Evolutionary conservation across 2,113 vertebrate genomes (phyloP).

Genomic region (Pterocles orientalis): DNA sequence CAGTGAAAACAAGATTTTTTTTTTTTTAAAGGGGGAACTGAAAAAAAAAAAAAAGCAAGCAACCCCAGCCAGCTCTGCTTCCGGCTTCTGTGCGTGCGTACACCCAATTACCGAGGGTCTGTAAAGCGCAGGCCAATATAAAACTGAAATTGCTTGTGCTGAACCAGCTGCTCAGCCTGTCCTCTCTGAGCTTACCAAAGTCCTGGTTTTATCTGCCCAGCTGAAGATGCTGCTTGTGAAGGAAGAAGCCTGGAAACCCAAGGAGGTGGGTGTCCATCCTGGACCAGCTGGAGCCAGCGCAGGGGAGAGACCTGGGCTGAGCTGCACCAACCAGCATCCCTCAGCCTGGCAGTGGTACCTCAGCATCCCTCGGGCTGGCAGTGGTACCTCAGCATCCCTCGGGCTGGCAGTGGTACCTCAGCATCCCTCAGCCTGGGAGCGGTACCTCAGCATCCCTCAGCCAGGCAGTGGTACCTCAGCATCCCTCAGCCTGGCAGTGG

Average conservation of each 20-base stretch:
- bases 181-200: neutral
- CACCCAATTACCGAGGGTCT: neutral
- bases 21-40: neutral
- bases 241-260: neutral
- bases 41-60: rapidly evolving
- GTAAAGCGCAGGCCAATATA: neutral
- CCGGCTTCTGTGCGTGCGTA: rapidly evolving
- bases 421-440: neutral
- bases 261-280: neutral
- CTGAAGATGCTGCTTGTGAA: neutral
- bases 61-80: neutral
- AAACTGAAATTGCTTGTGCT: neutral
- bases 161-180: neutral
- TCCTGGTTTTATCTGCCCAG: neutral
- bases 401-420: neutral
- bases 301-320: neutral
- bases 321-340: no score
- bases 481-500: no score
- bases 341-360: no score
- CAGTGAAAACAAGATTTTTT: neutral
- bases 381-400: no score
- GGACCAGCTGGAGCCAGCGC: neutral
- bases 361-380: no score
- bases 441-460: neutral
- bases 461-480: no score